Base-by-base conservation (phyloP, 1,140 invertebrate species). In the Tetramorium parvispinum region DNA sequence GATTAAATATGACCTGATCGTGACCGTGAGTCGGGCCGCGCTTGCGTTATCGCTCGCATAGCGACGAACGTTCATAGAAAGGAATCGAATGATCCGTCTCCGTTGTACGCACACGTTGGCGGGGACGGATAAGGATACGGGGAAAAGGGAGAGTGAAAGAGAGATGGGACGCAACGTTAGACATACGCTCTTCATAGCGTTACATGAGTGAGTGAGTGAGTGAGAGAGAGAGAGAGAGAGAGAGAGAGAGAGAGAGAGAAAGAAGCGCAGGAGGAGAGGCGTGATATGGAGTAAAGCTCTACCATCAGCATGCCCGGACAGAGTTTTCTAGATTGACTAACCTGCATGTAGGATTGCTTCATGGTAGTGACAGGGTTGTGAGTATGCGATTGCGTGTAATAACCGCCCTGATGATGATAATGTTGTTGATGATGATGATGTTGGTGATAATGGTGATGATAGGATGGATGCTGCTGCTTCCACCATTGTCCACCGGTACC, bases 271-370 rank as follows among this genome's bases (percentile, higher is more conserved):
- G 10, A 55, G 66, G 16, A 55, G 75, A 1, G 6, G 11, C 46
- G 53, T 32, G 32, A 32, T 53, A 63, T 49, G 27, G 32, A 32
- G 49, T 46, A 87, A 87, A 89, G 66, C 78, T 81, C 46, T 65
- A 66, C 53, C 86, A 66, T 73, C 43, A 70, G 16, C 70, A 73
- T 76, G 85, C 57, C 46, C 24, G 89, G 51, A 82, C 51, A 85
- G 43, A 87, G 73, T 82, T 81, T 32, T 70, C 79, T 68, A 89
- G 76, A 85, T 88, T 85, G 85, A 95, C 94, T 93, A 94, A 95
- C 95, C 95, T 95, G 95, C 94, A 95, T 95, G 73, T 94, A 95
- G 86, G 95, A 95, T 92, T 95, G 95, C 93, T 94, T 95, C 93
- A 95, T 94, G 88, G 93, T 94, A 92, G 92, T 94, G 92, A 94